phyloP scores from a whole-genome alignment of 2,888 invertebrate species.

The Drosophila maculinotata region DNA sequence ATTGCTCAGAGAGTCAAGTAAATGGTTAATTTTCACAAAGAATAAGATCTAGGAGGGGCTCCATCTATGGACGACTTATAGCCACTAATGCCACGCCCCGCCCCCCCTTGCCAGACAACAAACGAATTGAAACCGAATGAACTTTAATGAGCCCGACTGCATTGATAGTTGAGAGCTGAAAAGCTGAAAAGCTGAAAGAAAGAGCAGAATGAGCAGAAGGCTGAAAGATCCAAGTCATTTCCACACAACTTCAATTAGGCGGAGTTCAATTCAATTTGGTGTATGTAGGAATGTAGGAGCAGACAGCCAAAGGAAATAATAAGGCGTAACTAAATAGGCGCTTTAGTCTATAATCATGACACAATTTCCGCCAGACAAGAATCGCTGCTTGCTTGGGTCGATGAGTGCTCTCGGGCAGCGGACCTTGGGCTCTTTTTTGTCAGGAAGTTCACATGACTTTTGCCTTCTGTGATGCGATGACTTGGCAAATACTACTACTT shows the following conservation, averaged over 20 bases:
- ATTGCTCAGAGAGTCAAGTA: slow-evolving; percentile 15
- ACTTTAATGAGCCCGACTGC: slow-evolving; percentile 59
- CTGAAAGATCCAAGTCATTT: slow-evolving; percentile 68
- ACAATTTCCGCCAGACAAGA: slow-evolving; percentile 72
- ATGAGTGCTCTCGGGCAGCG: slow-evolving; percentile 24
- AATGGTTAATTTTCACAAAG: slow-evolving; percentile 32
- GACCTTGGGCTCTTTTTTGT: slow-evolving; percentile 34
- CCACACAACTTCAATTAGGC: slow-evolving; percentile 74
- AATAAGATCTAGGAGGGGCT: slow-evolving; percentile 10
- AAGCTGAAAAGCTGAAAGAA: neutral
- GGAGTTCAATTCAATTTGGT: slow-evolving; percentile 62
- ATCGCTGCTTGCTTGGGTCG: slow-evolving; percentile 4
- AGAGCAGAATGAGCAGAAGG: neutral
- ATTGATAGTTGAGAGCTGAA: slow-evolving; percentile 37
- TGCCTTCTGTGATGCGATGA: slow-evolving; percentile 58
- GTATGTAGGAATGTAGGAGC: slow-evolving; percentile 23
- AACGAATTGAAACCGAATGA: slow-evolving; percentile 54
- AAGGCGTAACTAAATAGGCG: slow-evolving; percentile 80
- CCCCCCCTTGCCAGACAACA: slow-evolving; percentile 6
- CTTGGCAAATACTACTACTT: slow-evolving; percentile 51
- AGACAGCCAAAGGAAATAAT: slow-evolving; percentile 67
- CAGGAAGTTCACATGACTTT: slow-evolving; percentile 77
- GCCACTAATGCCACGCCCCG: slow-evolving; percentile 17
- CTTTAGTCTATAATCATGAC: slow-evolving; percentile 81
- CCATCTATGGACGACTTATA: slow-evolving; percentile 12